Base-by-base conservation (phyloP, 2,888 invertebrate species). In the Polydrusus tereticollis region DNA sequence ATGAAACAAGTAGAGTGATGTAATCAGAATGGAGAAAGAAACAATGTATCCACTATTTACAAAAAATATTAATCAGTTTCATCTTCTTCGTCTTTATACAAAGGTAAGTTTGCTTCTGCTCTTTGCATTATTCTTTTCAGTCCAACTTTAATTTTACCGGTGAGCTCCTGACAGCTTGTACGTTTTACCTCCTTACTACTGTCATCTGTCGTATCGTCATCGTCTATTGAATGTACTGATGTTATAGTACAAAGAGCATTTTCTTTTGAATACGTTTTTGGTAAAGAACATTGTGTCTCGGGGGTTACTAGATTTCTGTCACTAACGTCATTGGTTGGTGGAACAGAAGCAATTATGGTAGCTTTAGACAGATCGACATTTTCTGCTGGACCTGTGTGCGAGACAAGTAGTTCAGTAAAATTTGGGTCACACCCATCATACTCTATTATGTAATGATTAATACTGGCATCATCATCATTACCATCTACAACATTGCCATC, bases 321-420 rank as follows among this genome's bases (percentile, higher is more conserved):
- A 26, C 12, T 20, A 4, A 14, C n/a, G n/a, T 2, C 20, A 20
- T 14, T 14, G 18, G 14, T 26, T 14, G 50, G 26, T 23, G 50
- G 50, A 14, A 50, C 26, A 14, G 50, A 23, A 23, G 50, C 50
- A 8, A 50, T 50, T 26, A 50, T 26, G 14, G 50, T 50, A 14
- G 50, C 50, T 14, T 1, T 26, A 6, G 50, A 14, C 7, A 50
- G 26, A 14, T 50, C 50, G 8, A 50, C 14, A 50, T 50, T 50
- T 50, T 50, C 50, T 8, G 14, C 26, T 26, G 6, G 23, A 7
- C 29, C 52, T 1, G 52, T 8, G 10, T 29, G 14, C 0, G 52
- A 55, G 10, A 55, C 52, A 55, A 55, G 8, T 10, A 55, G 29
- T 55, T 55, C 52, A 1, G 29, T 29, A 29, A 55, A 7, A 55